These are phyloP conservation scores for Synanthedon vespiformis DNA, from an alignment of 2,888 invertebrate species.

Conservation along the genomic window DNA sequence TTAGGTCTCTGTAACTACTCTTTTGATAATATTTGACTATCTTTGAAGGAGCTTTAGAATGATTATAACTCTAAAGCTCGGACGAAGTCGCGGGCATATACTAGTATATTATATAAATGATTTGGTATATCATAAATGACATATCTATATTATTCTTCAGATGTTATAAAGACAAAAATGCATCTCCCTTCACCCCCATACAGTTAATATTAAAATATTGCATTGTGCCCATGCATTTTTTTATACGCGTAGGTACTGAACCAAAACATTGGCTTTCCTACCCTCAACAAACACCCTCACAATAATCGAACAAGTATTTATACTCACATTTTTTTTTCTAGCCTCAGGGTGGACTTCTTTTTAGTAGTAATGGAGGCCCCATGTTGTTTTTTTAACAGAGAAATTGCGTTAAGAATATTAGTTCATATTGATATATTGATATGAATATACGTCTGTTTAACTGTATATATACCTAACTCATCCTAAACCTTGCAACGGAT, in stretches of 20 bases:
- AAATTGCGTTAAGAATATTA: neutral
- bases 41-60: too few species aligned
- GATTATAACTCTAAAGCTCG: too few species aligned
- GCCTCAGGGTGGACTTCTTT: conserved; percentile 38
- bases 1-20: too few species aligned
- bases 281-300: conserved; percentile 45
- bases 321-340: conserved; percentile 48
- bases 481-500: too few species aligned
- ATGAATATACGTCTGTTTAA: too few species aligned
- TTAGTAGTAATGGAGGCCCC: conserved; percentile 25
- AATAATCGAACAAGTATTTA: conserved; percentile 61
- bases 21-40: too few species aligned
- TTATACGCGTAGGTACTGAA: conserved; percentile 33
- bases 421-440: too few species aligned
- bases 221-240: conserved; percentile 61
- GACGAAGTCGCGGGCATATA: too few species aligned
- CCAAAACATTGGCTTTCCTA: conserved; percentile 59
- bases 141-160: conserved; percentile 28
- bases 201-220: conserved; percentile 70
- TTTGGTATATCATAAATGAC: neutral
- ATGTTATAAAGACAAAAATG: conserved; percentile 28
- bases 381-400: conserved; percentile 8
- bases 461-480: too few species aligned
- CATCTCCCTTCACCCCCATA: conserved; percentile 49
- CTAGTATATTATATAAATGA: too few species aligned